A percentile compares a stretch with the other conserved stretches of the same genome.
phyloP scores from a whole-genome alignment of 2,797 vertebrate species.

The Hypotaenidia philippensis region DNA sequence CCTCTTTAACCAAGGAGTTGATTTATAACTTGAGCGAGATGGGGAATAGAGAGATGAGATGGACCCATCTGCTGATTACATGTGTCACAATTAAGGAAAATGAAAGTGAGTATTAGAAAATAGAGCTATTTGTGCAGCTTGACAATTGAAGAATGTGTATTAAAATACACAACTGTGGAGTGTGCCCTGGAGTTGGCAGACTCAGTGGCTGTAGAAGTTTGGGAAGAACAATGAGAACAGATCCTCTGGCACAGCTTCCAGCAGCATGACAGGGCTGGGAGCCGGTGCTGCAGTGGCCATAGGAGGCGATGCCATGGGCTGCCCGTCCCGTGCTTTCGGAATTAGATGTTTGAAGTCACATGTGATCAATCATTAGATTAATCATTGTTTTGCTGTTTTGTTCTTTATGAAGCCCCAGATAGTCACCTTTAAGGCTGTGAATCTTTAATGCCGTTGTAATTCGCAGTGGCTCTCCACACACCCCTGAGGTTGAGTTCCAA shows the following conservation, averaged over 20 bases:
- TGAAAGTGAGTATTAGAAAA: not conserved
- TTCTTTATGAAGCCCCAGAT: constrained; percentile 7
- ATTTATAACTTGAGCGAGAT: not conserved
- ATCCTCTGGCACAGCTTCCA: not conserved
- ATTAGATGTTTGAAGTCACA: not conserved
- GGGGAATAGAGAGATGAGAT: not conserved
- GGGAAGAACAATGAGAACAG: not conserved
- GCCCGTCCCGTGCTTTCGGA: not conserved
- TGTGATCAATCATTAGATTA: not conserved
- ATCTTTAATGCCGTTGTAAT: not conserved
- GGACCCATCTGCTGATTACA: not conserved
- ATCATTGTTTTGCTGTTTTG: not conserved
- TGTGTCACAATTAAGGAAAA: not conserved
- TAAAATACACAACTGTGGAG: not conserved
- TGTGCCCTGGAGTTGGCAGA: not conserved
- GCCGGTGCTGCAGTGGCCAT: not conserved
- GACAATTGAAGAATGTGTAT: not conserved
- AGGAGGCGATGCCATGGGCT: not conserved
- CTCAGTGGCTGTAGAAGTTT: not conserved
- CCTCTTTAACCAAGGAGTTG: not conserved
- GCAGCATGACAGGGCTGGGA: not conserved
- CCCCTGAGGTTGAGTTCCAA: not conserved
- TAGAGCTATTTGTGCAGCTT: not conserved
- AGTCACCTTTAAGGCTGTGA: not conserved
- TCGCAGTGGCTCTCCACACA: not conserved